Base-by-base conservation (phyloP, 2,797 vertebrate genomes). In the Valencia hispanica region DNA sequence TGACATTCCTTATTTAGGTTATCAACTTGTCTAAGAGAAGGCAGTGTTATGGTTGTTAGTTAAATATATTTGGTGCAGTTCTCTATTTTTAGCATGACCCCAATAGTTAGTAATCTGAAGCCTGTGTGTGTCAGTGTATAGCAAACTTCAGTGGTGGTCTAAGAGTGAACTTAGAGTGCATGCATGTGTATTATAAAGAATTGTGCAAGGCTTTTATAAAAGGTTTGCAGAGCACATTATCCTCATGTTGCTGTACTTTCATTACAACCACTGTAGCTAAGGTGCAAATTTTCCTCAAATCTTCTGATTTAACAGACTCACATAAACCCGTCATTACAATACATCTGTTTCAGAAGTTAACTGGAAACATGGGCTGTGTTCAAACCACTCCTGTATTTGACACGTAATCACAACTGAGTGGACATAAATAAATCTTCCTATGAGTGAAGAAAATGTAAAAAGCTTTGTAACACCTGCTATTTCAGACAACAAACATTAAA, bases 81-180 rank as follows among this genome's bases (percentile, higher is more conserved):
- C 51, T 72, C 68, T 87, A 83, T 87, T 81, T 85, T 79, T 84
- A 87, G 43, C 71, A 36, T 81, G 81, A 81, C 73, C 81, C 77
- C 39, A 63, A 57, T 80, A 76, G 77, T 84, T 70, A 53, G 73
- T 48, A 68, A 89, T 77, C 20, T 80, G 79, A 89, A 78, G 61
- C 83, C 72, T 41, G 59, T 73, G 43, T 50, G 36, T 71, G 72
- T 79, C 71, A 53, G 71, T 73, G 72, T 69, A 59, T 75, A 53
- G 51, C 69, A 53, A 75, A 74, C 41, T 73, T 81, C 66, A 59
- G 50, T 70, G 57, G 53, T 72, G 50, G 51, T 32, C 73, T 51
- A 53, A 66, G 72, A 73, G 75, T 72, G 30, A 74, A 47, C 69
- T 68, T 68, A 25, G 74, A 68, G 27, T 22, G n/a, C 68, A 66